Conservation (phyloP, 1,140 invertebrate genomes). For the Potamilus streckersoni region DNA sequence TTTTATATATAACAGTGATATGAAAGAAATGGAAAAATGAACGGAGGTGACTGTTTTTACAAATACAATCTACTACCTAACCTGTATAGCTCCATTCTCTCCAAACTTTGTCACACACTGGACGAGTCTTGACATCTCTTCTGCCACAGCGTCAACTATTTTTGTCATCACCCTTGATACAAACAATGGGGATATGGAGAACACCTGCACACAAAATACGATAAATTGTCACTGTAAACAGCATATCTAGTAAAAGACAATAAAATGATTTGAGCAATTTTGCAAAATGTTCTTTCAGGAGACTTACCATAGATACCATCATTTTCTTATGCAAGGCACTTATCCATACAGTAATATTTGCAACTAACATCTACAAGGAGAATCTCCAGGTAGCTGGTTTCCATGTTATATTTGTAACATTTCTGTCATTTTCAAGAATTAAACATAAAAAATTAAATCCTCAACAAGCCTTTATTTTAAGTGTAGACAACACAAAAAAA, state of each 20-base stretch:
- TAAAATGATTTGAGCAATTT: not conserved
- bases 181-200: slow-evolving; percentile 83
- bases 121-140: slow-evolving; percentile 89
- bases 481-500: too few species aligned
- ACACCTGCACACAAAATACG: slow-evolving; percentile 72
- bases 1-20: too few species aligned
- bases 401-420: too few species aligned
- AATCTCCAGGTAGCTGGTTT: too few species aligned
- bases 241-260: slow-evolving; percentile 14
- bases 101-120: slow-evolving; percentile 82
- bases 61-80: slow-evolving; percentile 68
- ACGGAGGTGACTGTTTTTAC: slow-evolving; percentile 57
- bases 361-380: too few species aligned
- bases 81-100: slow-evolving; percentile 76
- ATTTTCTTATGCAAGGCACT: not conserved
- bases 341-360: not conserved
- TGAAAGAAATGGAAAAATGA: too few species aligned
- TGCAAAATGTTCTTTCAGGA: not conserved
- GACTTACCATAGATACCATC: not conserved
- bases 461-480: too few species aligned
- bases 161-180: slow-evolving; percentile 82
- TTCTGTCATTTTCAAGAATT: not conserved
- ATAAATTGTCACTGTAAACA: too few species aligned
- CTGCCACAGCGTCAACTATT: slow-evolving; percentile 89
- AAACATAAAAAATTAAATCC: too few species aligned